Conservation (phyloP, 2,888 invertebrate genomes). For the Drosophila putrida region DNA sequence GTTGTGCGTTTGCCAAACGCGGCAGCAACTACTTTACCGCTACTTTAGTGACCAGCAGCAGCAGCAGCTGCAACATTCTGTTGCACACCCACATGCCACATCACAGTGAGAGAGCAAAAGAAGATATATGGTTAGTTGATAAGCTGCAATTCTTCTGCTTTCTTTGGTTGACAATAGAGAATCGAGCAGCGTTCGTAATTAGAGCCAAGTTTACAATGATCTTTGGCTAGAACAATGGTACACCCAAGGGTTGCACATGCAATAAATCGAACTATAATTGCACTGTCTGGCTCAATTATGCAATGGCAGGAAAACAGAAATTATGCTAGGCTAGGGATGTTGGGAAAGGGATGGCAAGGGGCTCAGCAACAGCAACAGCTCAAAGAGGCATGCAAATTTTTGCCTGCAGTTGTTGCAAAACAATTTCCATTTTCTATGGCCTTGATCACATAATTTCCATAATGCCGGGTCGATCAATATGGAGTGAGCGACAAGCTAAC, state of each 20-base stretch:
- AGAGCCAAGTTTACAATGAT: constrained; percentile 39
- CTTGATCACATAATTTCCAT: constrained; percentile 83
- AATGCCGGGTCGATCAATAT: constrained; percentile 79
- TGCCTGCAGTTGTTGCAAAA: constrained; percentile 38
- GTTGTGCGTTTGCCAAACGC: constrained; percentile 30
- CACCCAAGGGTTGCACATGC: constrained; percentile 49
- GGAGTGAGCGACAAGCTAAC: constrained; percentile 79
- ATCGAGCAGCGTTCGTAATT: constrained; percentile 38
- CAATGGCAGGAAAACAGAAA: constrained; percentile 61
- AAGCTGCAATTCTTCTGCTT: constrained; percentile 33
- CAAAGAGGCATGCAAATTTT: constrained; percentile 30
- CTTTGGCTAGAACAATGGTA: constrained; percentile 52
- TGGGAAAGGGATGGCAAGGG: neutral
- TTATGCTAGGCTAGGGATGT: constrained; percentile 26
- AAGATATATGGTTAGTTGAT: constrained; percentile 58
- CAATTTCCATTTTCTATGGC: constrained; percentile 83
- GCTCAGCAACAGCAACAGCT: constrained; percentile 14
- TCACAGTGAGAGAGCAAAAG: neutral
- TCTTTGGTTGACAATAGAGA: constrained; percentile 55
- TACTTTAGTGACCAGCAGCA: constrained; percentile 36
- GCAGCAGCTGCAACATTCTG: constrained; percentile 18
- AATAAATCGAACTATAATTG: constrained; percentile 81
- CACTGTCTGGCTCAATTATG: constrained; percentile 65
- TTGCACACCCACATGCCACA: constrained; percentile 49
- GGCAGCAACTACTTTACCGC: constrained; percentile 54